A percentile compares a stretch with the other conserved stretches of the same genome.
Conservation (phyloP, 1,140 invertebrate species). For the Lamellibrachia luymesi region DNA sequence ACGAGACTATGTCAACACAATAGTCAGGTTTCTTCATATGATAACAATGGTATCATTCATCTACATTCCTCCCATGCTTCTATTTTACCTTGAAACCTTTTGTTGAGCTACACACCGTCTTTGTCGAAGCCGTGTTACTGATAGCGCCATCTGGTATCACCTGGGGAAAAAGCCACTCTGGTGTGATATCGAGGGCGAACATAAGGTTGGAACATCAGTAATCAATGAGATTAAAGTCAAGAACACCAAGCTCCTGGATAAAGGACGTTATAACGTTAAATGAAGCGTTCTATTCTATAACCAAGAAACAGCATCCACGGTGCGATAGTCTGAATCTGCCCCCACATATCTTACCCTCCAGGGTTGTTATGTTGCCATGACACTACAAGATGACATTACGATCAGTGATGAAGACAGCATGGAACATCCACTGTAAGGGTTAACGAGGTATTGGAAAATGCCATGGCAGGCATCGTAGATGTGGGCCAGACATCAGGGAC, state of each 20-base stretch:
- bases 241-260: not conserved
- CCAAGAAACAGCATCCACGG: not conserved
- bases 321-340: not conserved
- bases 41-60: constrained; percentile 1
- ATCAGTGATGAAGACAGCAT: not conserved
- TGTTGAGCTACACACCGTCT: not conserved
- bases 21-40: not conserved
- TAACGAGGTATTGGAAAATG: not conserved
- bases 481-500: not conserved
- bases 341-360: not conserved
- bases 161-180: not conserved
- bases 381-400: not conserved
- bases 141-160: not conserved
- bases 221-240: not conserved
- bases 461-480: too few relatives aligned
- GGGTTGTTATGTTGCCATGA: not conserved
- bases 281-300: not conserved
- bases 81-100: not conserved
- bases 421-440: not conserved
- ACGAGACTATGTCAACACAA: not conserved
- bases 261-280: not conserved
- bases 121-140: not conserved
- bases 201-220: not conserved
- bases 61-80: not conserved
- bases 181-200: not conserved